phyloP scores from a whole-genome alignment of 2,113 vertebrate species.

The Rhabdornis inornatus region DNA sequence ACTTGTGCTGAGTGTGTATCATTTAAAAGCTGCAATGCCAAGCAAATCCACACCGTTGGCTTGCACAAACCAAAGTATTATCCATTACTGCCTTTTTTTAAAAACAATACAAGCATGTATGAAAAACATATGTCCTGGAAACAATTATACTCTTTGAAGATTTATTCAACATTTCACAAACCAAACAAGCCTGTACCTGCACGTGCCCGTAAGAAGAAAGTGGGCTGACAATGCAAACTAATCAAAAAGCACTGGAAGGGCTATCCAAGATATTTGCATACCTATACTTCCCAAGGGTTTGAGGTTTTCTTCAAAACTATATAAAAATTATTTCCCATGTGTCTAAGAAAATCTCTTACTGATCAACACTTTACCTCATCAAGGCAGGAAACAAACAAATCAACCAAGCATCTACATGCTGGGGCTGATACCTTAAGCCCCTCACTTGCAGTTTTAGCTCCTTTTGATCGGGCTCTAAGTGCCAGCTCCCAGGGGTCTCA shows the following conservation, averaged over 20 bases:
- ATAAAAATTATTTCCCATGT: not conserved
- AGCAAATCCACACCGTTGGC: conserved; percentile 28
- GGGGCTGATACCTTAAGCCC: not conserved
- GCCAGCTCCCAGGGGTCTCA: conserved; percentile 69
- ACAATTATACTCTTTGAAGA: conserved; percentile 46
- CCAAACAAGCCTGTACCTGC: conserved; percentile 28
- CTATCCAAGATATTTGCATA: conserved; percentile 34
- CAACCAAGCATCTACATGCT: not conserved
- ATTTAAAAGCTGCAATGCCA: conserved; percentile 45
- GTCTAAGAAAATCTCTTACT: not conserved
- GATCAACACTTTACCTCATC: not conserved
- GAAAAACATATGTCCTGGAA: conserved; percentile 52
- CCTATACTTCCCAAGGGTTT: not conserved
- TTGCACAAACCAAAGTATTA: conserved; percentile 31
- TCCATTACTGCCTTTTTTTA: not conserved
- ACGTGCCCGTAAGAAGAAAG: not conserved
- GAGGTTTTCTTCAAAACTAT: not conserved
- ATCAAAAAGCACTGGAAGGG: not conserved
- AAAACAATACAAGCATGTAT: conserved; percentile 11
- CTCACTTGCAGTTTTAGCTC: not conserved
- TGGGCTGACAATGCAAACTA: not conserved
- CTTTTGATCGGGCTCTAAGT: conserved; percentile 49
- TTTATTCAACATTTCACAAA: conserved; percentile 53
- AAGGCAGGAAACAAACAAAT: conserved; percentile 9
- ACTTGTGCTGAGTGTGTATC: conserved; percentile 37